Evolutionary conservation across 1,140 invertebrate species (phyloP).

Genomic region (Oncopodura yosiiana): DNA sequence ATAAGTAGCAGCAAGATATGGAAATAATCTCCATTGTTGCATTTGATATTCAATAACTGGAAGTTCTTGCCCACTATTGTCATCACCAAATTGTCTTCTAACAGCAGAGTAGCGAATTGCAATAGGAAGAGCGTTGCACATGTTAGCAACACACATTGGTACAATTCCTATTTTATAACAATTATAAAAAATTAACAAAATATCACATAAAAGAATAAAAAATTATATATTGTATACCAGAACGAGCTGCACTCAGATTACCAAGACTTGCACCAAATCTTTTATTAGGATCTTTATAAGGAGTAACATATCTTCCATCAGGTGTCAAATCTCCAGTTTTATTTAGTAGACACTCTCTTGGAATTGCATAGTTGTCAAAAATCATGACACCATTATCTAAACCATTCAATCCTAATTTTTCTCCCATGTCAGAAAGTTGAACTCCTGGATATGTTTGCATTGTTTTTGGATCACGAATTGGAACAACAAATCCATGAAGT

Average conservation of each 20-base stretch:
- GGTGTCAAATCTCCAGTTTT: conserved; percentile 49
- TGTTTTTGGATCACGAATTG: conserved; percentile 61
- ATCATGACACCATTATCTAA: conserved; percentile 67
- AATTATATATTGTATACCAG: too few species aligned
- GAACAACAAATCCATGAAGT: conserved; percentile 68
- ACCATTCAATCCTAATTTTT: conserved; percentile 78
- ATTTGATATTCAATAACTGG: conserved; percentile 85
- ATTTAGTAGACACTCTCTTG: conserved; percentile 47
- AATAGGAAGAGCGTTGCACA: conserved; percentile 65
- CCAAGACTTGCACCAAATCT: conserved; percentile 59
- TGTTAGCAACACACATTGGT: conserved; percentile 57
- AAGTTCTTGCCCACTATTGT: conserved; percentile 53
- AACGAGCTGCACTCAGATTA: conserved; percentile 70
- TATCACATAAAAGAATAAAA: not conserved
- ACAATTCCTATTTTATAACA: conserved; percentile 50
- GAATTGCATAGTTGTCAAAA: conserved; percentile 48
- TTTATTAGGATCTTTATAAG: conserved; percentile 42
- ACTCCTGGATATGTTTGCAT: conserved; percentile 60
- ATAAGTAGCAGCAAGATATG: conserved; percentile 74
- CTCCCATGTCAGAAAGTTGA: conserved; percentile 74
- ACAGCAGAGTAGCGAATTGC: conserved; percentile 82
- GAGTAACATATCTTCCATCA: conserved; percentile 47
- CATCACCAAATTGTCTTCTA: conserved; percentile 72
- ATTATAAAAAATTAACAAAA: not conserved
- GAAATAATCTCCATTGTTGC: conserved; percentile 88